Conservation (phyloP, 2,888 invertebrate genomes). For the Synanthedon formicaeformis region DNA sequence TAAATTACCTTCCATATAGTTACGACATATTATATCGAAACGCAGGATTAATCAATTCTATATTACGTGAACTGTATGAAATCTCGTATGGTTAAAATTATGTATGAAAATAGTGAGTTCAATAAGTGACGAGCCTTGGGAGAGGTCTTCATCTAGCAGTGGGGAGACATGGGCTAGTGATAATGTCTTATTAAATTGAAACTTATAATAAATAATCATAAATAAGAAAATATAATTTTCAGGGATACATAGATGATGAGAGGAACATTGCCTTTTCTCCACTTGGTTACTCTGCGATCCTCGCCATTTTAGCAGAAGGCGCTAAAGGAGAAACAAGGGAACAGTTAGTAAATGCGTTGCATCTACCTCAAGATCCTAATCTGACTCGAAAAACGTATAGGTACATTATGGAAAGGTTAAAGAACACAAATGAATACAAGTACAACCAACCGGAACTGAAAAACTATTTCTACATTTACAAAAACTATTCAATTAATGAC, state of each 20-base stretch:
- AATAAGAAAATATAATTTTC: constrained; percentile 12
- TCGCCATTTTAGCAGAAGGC: constrained; percentile 75
- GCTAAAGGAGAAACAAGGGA: constrained; percentile 70
- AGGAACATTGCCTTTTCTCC: constrained; percentile 75
- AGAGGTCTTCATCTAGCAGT: too few relatives aligned
- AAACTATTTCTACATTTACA: constrained; percentile 77
- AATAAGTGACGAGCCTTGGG: too few relatives aligned
- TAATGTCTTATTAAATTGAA: too few relatives aligned
- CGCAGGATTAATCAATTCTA: too few relatives aligned
- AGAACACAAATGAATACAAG: constrained; percentile 57
- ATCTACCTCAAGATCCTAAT: constrained; percentile 61
- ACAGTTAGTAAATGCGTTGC: constrained; percentile 68
- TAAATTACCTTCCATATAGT: too few relatives aligned
- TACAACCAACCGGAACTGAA: constrained; percentile 72
- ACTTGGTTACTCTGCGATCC: constrained; percentile 72
- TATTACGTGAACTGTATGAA: too few relatives aligned
- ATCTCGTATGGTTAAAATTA: too few relatives aligned
- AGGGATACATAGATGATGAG: constrained; percentile 66
- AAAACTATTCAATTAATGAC: constrained; percentile 73
- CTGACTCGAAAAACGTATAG: constrained; percentile 58
- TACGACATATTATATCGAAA: too few relatives aligned
- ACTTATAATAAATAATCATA: too few relatives aligned
- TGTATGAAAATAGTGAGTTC: too few relatives aligned
- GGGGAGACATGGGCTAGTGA: too few relatives aligned
- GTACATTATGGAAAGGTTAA: constrained; percentile 61